Percentiles rank a stretch among this genome's conserved stretches.
Evolutionary conservation across 2,113 vertebrate genomes (phyloP).

Genomic region (Kryptolebias marmoratus): DNA sequence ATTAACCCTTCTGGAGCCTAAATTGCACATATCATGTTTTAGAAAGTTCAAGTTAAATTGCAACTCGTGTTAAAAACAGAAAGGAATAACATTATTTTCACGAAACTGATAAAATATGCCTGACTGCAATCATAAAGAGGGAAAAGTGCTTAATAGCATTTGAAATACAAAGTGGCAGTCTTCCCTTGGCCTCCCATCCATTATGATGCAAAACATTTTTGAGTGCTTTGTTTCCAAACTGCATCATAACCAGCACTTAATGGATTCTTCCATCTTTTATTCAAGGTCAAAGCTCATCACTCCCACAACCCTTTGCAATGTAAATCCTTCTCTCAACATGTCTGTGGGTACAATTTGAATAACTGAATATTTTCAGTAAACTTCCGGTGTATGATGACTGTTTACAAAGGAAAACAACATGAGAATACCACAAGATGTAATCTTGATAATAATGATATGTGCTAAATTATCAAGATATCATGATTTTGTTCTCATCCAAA

Average conservation of each 20-base stretch:
- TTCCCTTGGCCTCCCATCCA: conserved; percentile 28
- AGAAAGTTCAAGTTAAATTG: not conserved
- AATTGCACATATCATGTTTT: not conserved
- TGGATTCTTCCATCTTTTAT: conserved; percentile 71
- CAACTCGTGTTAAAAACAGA: not conserved
- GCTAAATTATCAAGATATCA: not conserved
- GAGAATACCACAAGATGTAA: conserved; percentile 7
- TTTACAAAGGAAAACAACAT: conserved; percentile 21
- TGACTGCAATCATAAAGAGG: conserved; percentile 12
- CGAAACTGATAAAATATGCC: not conserved
- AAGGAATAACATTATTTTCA: not conserved
- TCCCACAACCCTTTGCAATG: conserved; percentile 71
- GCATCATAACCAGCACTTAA: conserved; percentile 62
- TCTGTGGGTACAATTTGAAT: conserved; percentile 52
- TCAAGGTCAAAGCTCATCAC: conserved; percentile 77
- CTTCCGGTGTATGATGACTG: conserved; percentile 24
- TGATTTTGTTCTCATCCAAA: not conserved
- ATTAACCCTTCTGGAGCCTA: not conserved
- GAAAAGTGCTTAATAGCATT: conserved; percentile 33
- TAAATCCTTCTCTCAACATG: conserved; percentile 60
- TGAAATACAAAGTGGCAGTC: conserved; percentile 33
- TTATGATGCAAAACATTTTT: conserved; percentile 53
- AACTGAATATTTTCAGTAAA: conserved; percentile 40
- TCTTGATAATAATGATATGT: conserved; percentile 14
- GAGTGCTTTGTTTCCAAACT: conserved; percentile 58